Conservation (phyloP, 2,888 invertebrate genomes). For the Conistra vaccinii region DNA sequence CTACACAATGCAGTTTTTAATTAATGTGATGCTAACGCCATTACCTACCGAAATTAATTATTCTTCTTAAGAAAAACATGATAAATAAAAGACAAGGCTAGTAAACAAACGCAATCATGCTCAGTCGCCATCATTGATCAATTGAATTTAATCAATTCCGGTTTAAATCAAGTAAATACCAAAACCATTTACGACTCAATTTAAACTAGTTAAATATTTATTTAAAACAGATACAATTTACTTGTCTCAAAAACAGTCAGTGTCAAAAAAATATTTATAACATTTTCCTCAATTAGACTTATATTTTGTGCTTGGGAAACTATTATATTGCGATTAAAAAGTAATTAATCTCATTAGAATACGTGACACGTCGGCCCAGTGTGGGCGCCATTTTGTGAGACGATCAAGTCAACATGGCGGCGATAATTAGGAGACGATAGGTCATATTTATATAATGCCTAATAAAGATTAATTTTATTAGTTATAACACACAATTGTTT, state of each 20-base stretch:
- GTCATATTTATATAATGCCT: conserved; percentile 25
- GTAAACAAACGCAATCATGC: not conserved
- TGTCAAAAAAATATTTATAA: conserved; percentile 1
- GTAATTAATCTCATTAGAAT: conserved; percentile 75
- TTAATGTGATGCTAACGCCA: conserved; percentile 4
- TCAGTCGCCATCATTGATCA: not conserved
- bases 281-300: conserved; percentile 76
- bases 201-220: conserved; percentile 4
- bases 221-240: not conserved
- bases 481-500: conserved; percentile 6
- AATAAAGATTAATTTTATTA: conserved; percentile 31
- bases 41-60: not conserved
- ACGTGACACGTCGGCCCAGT: conserved; percentile 52
- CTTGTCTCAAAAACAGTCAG: not conserved
- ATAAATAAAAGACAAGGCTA: not conserved
- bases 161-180: conserved; percentile 12
- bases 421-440: conserved; percentile 39
- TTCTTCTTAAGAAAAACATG: conserved; percentile 13
- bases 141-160: conserved; percentile 12
- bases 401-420: conserved; percentile 22
- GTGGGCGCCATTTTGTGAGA: conserved; percentile 52
- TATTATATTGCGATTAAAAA: conserved; percentile 81
- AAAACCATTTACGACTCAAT: not conserved
- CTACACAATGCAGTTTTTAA: conserved; percentile 1
- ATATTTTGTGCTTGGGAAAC: conserved; percentile 64